Evolutionary conservation across 2,888 invertebrate species (phyloP).

Genomic region (Idaea dimidiata): DNA sequence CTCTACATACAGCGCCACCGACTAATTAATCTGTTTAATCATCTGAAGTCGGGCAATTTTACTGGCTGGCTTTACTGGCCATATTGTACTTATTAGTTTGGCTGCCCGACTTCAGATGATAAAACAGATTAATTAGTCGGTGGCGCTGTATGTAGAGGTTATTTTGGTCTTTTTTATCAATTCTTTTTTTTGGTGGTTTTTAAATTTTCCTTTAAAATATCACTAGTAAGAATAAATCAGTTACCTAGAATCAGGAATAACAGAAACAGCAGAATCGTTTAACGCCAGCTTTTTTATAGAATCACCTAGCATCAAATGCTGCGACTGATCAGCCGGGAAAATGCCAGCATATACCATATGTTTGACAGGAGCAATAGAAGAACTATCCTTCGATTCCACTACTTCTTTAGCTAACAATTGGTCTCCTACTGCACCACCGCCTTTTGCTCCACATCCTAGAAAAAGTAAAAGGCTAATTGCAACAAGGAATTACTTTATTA

Average conservation of each 20-base stretch:
- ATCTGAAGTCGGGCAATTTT: too few relatives aligned
- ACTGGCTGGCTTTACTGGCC: too few relatives aligned
- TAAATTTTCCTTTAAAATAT: too few relatives aligned
- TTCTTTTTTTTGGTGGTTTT: too few relatives aligned
- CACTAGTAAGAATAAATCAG: not conserved
- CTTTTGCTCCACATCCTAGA: constrained; percentile 70
- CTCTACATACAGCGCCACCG: too few relatives aligned
- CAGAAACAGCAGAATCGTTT: constrained; percentile 96
- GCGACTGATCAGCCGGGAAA: constrained; percentile 95
- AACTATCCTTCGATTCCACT: constrained; percentile 36
- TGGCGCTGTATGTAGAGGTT: too few relatives aligned
- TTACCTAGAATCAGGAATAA: constrained; percentile 90
- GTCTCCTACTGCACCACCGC: constrained; percentile 72
- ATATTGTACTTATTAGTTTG: too few relatives aligned
- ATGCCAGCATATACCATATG: constrained; percentile 82
- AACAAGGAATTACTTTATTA: not conserved
- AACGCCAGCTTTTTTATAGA: constrained; percentile 95
- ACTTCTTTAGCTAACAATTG: constrained; percentile 58
- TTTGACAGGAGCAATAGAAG: constrained; percentile 50
- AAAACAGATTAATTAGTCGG: too few relatives aligned
- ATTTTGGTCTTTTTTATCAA: too few relatives aligned
- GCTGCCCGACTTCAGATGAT: too few relatives aligned
- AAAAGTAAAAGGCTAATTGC: constrained; percentile 4
- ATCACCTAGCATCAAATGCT: constrained; percentile 85
- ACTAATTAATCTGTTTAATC: too few relatives aligned